A percentile compares a stretch with the other conserved stretches of the same genome.
These are phyloP conservation scores for Archaeoteleia sp. DNA, from an alignment of 2,888 invertebrate genomes.

Conservation along the genomic window DNA sequence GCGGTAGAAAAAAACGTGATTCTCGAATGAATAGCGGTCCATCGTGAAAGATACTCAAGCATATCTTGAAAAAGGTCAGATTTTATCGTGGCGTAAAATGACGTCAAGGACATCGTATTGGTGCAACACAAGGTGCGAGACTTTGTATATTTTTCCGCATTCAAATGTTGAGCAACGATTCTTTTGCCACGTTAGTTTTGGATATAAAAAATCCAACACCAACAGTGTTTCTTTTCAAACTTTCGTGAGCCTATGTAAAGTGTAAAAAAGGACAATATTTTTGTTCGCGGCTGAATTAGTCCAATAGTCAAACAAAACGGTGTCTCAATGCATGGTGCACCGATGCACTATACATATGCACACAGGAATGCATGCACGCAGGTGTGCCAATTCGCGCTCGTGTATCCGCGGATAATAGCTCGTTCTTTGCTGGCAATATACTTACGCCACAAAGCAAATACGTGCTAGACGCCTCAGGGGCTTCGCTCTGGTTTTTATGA, in stretches of 20 bases:
- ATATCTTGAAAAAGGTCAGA: slow-evolving; percentile 60
- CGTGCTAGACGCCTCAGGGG: slow-evolving; percentile 35
- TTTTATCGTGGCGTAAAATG: slow-evolving; percentile 58
- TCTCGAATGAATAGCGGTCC: slow-evolving; percentile 18
- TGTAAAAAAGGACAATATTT: slow-evolving; percentile 14
- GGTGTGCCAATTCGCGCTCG: slow-evolving; percentile 44
- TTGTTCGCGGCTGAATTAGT: slow-evolving; percentile 32
- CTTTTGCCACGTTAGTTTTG: too few species aligned
- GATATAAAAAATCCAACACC: too few species aligned
- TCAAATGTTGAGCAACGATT: slow-evolving; percentile 32
- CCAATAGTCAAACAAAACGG: slow-evolving; percentile 41
- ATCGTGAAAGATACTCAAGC: slow-evolving; percentile 23
- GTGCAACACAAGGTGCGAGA: slow-evolving; percentile 30
- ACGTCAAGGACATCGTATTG: slow-evolving; percentile 33
- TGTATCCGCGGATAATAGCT: slow-evolving; percentile 54
- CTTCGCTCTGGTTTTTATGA: slow-evolving; percentile 40
- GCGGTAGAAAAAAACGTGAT: slow-evolving; percentile 4
- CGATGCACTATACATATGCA: neutral
- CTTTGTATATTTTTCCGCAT: slow-evolving; percentile 40
- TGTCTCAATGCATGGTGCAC: slow-evolving; percentile 34
- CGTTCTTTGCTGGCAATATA: slow-evolving; percentile 39
- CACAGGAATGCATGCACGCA: slow-evolving; percentile 29
- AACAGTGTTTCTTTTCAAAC: too few species aligned
- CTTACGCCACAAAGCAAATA: slow-evolving; percentile 42
- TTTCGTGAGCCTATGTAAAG: too few species aligned